phyloP scores from a whole-genome alignment of 2,888 invertebrate species.

The Biston stratarius region DNA sequence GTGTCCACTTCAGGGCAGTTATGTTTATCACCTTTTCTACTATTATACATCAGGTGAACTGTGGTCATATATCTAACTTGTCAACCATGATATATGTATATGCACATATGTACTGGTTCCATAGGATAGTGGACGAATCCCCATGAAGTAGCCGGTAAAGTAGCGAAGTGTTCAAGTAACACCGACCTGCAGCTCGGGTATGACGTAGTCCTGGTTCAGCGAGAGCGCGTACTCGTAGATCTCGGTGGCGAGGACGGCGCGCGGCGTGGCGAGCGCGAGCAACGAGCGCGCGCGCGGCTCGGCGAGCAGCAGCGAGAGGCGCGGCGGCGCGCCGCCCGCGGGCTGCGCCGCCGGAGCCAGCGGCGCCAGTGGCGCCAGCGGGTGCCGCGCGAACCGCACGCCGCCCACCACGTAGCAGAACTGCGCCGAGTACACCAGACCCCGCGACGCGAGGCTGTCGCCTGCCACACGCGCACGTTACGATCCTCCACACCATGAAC shows the following conservation, averaged over 20 bases:
- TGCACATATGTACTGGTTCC: too few species aligned
- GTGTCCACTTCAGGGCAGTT: too few species aligned
- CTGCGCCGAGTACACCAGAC: constrained; percentile 96
- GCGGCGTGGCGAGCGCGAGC: constrained; percentile 90
- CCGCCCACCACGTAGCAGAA: constrained; percentile 98
- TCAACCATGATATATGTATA: too few species aligned
- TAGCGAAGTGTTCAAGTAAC: constrained; percentile 42
- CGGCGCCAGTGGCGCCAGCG: constrained; percentile 65
- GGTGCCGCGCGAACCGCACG: constrained; percentile 84
- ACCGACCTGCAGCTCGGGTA: constrained; percentile 90
- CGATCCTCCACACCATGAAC: too few species aligned
- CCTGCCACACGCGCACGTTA: constrained; percentile 70
- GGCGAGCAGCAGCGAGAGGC: constrained; percentile 93
- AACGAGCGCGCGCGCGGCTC: constrained; percentile 88
- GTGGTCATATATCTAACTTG: too few species aligned
- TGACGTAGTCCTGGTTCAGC: constrained; percentile 90
- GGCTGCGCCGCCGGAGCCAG: constrained; percentile 48
- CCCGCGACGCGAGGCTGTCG: constrained; percentile 90
- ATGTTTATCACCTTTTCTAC: too few species aligned
- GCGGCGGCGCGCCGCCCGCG: constrained; percentile 75
- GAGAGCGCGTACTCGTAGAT: constrained; percentile 97
- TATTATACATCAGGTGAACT: too few species aligned
- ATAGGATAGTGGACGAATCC: too few species aligned
- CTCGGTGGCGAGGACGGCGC: constrained; percentile 97
- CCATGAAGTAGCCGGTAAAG: too few species aligned